Evolutionary conservation across 23 tunicate genomes (phyloP), one percentile per base, ranked within the genome.

Genomic region (Ascidia mentula): DNA sequence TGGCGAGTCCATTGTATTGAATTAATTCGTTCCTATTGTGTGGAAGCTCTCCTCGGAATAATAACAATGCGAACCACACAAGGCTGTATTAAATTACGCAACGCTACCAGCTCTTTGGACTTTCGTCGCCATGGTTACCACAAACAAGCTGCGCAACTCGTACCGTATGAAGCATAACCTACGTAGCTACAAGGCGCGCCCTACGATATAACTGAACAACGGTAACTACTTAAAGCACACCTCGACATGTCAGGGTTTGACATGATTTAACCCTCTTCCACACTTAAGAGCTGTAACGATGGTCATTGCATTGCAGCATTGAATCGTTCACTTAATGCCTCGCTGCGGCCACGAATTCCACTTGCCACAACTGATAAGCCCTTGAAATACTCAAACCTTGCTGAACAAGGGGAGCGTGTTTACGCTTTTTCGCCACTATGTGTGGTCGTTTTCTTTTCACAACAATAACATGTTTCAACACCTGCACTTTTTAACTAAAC

Each of bases 361-460:
- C 65, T 53, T 53, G 65, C 65, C 65, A 53, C 65, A 28, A 53
- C 65, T 53, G 65, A 53, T 53, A 53, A 53, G 65, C 65, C 65
- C 65, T 53, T 53, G 28, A 53, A 53, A 53, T 53, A 53, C 65
- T 53, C 65, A 26, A 53, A 26, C 28, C 65, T 53, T 53, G 65
- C 24, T 53, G 65, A 53, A 9, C 65, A 9, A 42, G 24, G 12
- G 22, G 1, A 26, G 65, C 65, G 13, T 53, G 65, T 53, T 53
- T 53, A 53, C 65, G 65, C n/a, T n/a, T n/a, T n/a, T n/a, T n/a
- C n/a, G n/a, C n/a, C n/a, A n/a, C n/a, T n/a, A n/a, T n/a, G n/a
- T n/a, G n/a, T n/a, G n/a, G n/a, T n/a, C n/a, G n/a, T n/a, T n/a
- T n/a, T n/a, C n/a, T n/a, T n/a, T n/a, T n/a, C n/a, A n/a, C n/a